A percentile compares a stretch with the other conserved stretches of the same genome.
Evolutionary conservation across 2,113 vertebrate species (phyloP).

Genomic region (Probosciger aterrimus): DNA sequence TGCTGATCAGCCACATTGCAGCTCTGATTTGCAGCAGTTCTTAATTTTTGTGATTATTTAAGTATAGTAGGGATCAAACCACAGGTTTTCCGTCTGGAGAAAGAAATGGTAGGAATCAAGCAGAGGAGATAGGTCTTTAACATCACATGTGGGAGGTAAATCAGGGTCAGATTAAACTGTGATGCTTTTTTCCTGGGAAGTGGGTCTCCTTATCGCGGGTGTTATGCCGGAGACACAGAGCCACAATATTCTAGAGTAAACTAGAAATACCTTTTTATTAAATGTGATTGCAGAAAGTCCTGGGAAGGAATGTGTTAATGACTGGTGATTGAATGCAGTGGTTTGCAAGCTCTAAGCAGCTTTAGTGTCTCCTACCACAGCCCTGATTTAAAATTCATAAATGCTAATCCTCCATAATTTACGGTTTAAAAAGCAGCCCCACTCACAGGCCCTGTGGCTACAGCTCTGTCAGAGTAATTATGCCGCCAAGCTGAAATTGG

Average conservation of each 20-base stretch:
- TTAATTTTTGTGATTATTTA: conserved; percentile 14
- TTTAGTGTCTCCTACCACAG: conserved; percentile 99
- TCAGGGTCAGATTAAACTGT: conserved; percentile 11
- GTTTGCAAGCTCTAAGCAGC: conserved; percentile 98
- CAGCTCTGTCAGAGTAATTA: conserved; percentile 99
- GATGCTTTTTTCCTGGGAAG: background rate
- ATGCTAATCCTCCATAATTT: conserved; percentile 99
- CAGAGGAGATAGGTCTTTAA: background rate
- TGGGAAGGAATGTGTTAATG: conserved; percentile 85
- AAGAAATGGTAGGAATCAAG: background rate
- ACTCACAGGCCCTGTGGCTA: conserved; percentile 99
- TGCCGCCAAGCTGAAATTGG: conserved; percentile 98
- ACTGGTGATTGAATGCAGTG: conserved; percentile 86
- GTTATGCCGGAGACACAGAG: background rate
- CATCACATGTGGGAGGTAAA: background rate
- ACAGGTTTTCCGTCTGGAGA: background rate
- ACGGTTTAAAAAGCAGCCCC: conserved; percentile 99
- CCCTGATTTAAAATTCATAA: conserved; percentile 99
- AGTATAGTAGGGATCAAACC: background rate
- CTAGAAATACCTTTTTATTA: conserved; percentile 31
- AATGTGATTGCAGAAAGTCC: conserved; percentile 17
- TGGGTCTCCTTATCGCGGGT: background rate
- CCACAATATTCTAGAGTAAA: background rate
- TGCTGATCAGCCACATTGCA: background rate
- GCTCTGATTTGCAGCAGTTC: conserved; percentile 26